Conservation (phyloP, 2,113 vertebrate species). For the Gyps fulvus region DNA sequence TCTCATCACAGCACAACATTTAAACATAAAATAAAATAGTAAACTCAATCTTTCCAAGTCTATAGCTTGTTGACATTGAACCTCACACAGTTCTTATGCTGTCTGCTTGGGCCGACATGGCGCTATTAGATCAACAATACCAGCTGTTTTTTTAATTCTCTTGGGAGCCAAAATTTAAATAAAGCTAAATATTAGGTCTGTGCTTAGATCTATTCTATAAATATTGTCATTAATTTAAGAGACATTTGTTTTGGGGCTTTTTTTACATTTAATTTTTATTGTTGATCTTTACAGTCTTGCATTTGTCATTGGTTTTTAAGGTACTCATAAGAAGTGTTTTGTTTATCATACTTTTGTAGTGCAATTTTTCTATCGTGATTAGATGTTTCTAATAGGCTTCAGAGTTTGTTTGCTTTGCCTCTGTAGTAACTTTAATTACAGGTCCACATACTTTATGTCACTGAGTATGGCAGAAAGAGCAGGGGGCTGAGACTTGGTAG, state of each 20-base stretch:
- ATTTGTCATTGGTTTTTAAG: constrained; percentile 34
- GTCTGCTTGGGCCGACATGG: constrained; percentile 59
- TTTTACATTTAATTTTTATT: constrained; percentile 44
- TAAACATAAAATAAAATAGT: constrained; percentile 64
- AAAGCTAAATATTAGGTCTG: constrained; percentile 84
- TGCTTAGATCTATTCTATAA: constrained; percentile 74
- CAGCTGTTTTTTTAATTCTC: constrained; percentile 76
- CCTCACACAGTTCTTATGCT: constrained; percentile 56
- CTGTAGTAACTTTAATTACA: neutral
- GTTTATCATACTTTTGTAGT: constrained; percentile 1
- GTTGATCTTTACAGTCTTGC: constrained; percentile 44
- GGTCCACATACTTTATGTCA: neutral
- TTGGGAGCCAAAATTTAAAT: constrained; percentile 78
- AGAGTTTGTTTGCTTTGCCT: neutral
- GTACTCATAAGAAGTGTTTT: constrained; percentile 37
- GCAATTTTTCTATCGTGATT: constrained; percentile 27
- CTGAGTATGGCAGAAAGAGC: neutral
- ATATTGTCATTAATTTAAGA: constrained; percentile 69
- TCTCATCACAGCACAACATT: constrained; percentile 55
- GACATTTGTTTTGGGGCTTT: constrained; percentile 39
- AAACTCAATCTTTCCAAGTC: constrained; percentile 56
- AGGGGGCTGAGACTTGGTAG: neutral
- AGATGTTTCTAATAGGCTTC: neutral
- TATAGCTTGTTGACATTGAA: constrained; percentile 71
- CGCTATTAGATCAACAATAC: constrained; percentile 75